Percentiles rank a stretch among this genome's conserved stretches.
Conservation (phyloP, 2,888 invertebrate species). For the Cloeon dipterum region DNA sequence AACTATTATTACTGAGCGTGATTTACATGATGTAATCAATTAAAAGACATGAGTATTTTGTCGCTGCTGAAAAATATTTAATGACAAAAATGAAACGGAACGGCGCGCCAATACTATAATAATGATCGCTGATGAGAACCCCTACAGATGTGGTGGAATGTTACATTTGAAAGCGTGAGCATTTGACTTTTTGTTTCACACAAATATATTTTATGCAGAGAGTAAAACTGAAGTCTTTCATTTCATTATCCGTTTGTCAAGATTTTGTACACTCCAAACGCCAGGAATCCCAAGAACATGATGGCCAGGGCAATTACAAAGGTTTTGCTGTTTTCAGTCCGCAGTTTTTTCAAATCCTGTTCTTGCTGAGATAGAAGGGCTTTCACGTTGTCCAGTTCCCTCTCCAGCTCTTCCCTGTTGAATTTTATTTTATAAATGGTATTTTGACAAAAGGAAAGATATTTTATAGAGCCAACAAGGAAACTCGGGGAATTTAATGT, state of each 20-base stretch:
- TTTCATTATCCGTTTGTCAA: constrained; percentile 1
- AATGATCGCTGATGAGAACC: too few species aligned
- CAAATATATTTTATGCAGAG: neutral
- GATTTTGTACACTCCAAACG: constrained; percentile 4
- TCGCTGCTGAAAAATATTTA: too few species aligned
- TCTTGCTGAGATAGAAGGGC: constrained; percentile 2
- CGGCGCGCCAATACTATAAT: too few species aligned
- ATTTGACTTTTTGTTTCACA: too few species aligned
- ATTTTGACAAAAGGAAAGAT: too few species aligned
- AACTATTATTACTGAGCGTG: too few species aligned
- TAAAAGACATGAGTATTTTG: too few species aligned
- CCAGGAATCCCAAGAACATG: constrained; percentile 4
- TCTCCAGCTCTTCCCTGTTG: constrained; percentile 3
- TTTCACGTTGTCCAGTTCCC: constrained; percentile 3
- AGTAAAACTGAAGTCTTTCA: neutral
- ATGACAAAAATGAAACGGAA: too few species aligned
- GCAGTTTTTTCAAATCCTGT: constrained; percentile 3
- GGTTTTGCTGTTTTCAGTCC: constrained; percentile 3
- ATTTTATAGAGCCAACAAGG: neutral
- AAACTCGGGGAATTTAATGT: neutral
- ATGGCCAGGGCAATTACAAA: constrained; percentile 1
- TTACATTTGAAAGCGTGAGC: too few species aligned
- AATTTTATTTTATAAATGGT: neutral
- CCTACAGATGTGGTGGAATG: too few species aligned
- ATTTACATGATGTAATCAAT: too few species aligned